Evolutionary conservation across 2,888 invertebrate genomes (phyloP), one percentile per base, ranked within the genome.

Genomic region (Rhagium mordax): DNA sequence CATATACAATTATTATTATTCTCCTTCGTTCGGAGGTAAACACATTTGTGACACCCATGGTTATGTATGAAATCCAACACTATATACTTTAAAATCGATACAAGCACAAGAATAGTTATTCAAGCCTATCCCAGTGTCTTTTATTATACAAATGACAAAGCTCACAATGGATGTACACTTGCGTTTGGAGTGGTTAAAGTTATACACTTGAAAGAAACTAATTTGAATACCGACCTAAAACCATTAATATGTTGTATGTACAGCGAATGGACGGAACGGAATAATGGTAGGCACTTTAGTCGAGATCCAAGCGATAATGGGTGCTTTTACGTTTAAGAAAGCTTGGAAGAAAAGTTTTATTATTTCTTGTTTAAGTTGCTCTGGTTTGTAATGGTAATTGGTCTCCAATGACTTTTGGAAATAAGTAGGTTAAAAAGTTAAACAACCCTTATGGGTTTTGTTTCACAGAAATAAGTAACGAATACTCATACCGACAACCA

Each of bases 191-290:
- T 55, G 24, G 55, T 55, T 55, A 21, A 51, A 55, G 55, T 55
- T 55, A 55, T 55, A 21, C 15, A 59, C 29, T 15, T 59, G 59
- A 59, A 59, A 59, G 59, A 59, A 59, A 59, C 59, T 59, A 33
- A 59, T 59, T 59, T 59, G 59, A 59, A 59, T 59, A 59, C 59
- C 18, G 59, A 33, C 33, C 33, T 59, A 33, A 59, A 59, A 29
- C 59, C 59, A 59, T 59, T 59, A 59, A 59, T 59, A 59, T 33
- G 33, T 33, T 33, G 33, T 29, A 33, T 33, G 13, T 33, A 59
- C 55, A 29, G 6, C n/a, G n/a, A 41, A n/a, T n/a, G 41, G 41
- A 33, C 18, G 10, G 33, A 59, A 33, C 13, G 59, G 33, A 59
- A 59, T 59, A 59, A 59, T 59, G 15, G 59, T 29, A 27, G 16